A percentile compares a stretch with the other conserved stretches of the same genome.
These are phyloP conservation scores for Megalops cyprinoides DNA, from an alignment of 2,797 vertebrate genomes.

Conservation along the genomic window DNA sequence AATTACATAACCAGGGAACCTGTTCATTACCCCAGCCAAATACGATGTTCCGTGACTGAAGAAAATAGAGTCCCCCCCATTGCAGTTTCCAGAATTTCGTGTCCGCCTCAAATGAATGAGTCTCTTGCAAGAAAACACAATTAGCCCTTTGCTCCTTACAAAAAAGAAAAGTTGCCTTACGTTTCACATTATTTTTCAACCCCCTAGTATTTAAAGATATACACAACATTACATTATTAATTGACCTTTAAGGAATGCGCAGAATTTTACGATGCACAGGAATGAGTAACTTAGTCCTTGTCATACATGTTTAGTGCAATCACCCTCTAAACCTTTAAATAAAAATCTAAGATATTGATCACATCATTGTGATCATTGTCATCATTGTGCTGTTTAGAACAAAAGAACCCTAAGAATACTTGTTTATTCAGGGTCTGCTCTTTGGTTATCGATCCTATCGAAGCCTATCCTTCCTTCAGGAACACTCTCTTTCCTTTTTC, in stretches of 20 bases:
- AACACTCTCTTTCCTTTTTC: slow-evolving; percentile 10
- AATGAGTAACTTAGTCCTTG: slow-evolving; percentile 20
- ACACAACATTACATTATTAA: slow-evolving; percentile 1
- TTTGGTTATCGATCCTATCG: slow-evolving; percentile 27
- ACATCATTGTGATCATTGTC: too few species aligned
- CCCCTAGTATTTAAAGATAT: slow-evolving; percentile 37
- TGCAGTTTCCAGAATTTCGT: slow-evolving; percentile 28
- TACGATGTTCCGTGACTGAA: background rate
- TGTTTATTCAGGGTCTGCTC: slow-evolving; percentile 19
- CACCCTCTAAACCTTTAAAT: background rate
- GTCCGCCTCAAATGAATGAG: background rate
- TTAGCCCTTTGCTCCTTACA: slow-evolving; percentile 26
- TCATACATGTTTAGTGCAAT: background rate
- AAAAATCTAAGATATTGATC: background rate
- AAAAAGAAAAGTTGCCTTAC: slow-evolving; percentile 23
- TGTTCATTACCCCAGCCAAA: slow-evolving; percentile 13
- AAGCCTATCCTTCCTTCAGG: slow-evolving; percentile 39
- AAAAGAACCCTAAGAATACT: background rate
- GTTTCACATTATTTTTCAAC: slow-evolving; percentile 32
- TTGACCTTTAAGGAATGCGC: slow-evolving; percentile 7
- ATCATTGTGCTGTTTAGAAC: too few species aligned
- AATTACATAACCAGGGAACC: background rate
- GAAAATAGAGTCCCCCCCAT: slow-evolving; percentile 19
- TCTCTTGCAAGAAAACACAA: slow-evolving; percentile 20
- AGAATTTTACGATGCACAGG: slow-evolving; percentile 17